Conservation (phyloP, 2,113 vertebrate species). For the Pelecanoides urinatrix region DNA sequence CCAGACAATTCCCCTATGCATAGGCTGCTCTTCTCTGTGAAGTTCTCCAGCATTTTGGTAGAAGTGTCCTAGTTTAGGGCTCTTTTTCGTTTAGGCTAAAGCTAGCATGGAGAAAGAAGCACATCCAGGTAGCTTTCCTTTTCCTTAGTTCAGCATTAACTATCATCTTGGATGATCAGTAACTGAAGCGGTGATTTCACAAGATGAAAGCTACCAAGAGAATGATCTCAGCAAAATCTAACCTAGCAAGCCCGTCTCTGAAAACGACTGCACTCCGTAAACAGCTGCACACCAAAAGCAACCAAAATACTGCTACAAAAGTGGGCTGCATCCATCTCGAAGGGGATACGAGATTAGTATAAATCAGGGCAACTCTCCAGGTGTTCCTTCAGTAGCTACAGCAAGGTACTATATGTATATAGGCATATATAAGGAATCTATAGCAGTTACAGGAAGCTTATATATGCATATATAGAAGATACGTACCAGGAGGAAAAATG, state of each 20-base stretch:
- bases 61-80: neutral
- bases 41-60: neutral
- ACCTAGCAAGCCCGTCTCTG: neutral
- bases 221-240: neutral
- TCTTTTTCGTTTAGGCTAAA: neutral
- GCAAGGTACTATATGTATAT: neutral
- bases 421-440: neutral
- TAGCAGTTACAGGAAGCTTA: neutral
- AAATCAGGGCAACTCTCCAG: neutral
- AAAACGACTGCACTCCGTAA: neutral
- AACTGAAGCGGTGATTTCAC: neutral
- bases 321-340: neutral
- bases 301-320: neutral
- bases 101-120: neutral
- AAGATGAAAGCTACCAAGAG: neutral
- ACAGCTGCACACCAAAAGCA: neutral
- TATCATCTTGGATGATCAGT: neutral
- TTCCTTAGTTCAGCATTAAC: neutral
- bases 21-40: neutral
- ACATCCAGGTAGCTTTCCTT: neutral
- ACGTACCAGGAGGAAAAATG: neutral
- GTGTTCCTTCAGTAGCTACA: neutral
- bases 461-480: neutral
- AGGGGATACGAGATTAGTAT: neutral
- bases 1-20: neutral